Percentiles rank a stretch among this genome's conserved stretches.
phyloP scores from a whole-genome alignment of 37 sponge, comb jelly and placozoan genomes.

The Eunapius fragilis region DNA sequence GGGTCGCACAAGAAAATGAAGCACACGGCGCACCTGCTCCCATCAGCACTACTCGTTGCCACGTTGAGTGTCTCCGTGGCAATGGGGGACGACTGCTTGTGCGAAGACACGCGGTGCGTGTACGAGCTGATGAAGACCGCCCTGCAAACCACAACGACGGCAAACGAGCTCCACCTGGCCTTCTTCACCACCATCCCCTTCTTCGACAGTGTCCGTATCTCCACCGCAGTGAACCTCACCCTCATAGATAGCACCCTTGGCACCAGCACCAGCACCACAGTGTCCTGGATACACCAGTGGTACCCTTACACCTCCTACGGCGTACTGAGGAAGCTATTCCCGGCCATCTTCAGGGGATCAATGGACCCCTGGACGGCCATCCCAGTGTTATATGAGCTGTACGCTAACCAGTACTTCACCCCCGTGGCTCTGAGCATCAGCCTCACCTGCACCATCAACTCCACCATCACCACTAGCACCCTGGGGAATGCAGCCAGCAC shows the following conservation, averaged over 20 bases:
- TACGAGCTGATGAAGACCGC: not conserved
- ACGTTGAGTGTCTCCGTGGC: no score
- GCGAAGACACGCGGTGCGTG: not conserved
- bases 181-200: not conserved
- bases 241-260: not conserved
- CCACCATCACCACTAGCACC: no score
- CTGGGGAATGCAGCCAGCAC: not conserved
- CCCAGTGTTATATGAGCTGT: not conserved
- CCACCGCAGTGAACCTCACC: not conserved
- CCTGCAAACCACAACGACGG: not conserved
- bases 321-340: not conserved
- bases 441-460: not conserved
- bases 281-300: not conserved
- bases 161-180: not conserved
- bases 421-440: not conserved
- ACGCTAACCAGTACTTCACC: not conserved
- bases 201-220: not conserved
- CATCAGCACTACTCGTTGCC: no score
- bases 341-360: not conserved
- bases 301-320: not conserved
- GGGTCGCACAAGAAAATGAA: no score
- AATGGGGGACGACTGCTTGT: not conserved
- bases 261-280: not conserved
- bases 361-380: not conserved
- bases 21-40: no score